phyloP scores from a whole-genome alignment of 2,888 invertebrate genomes.

The Nysson spinosus region DNA sequence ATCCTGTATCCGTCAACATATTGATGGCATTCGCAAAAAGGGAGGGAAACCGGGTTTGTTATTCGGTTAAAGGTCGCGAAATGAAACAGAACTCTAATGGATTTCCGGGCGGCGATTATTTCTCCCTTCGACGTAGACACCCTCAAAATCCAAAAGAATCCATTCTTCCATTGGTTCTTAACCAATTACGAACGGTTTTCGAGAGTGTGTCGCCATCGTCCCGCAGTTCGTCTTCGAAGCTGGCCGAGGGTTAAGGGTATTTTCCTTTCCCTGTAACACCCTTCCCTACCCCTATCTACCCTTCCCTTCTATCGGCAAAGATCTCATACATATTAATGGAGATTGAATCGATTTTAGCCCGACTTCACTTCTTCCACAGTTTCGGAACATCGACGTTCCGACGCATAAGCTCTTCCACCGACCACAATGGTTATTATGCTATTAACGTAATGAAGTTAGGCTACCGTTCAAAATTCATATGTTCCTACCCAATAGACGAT shows the following conservation, averaged over 20 bases:
- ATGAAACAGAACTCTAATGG: conserved; percentile 11
- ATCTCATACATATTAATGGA: conserved; percentile 76
- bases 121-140: conserved; percentile 14
- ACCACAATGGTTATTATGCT: conserved; percentile 75
- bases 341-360: conserved; percentile 69
- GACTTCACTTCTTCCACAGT: conserved; percentile 65
- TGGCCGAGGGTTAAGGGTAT: conserved; percentile 19
- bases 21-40: too few relatives aligned
- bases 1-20: too few relatives aligned
- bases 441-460: conserved; percentile 75
- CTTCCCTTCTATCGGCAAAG: conserved; percentile 53
- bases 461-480: too few relatives aligned
- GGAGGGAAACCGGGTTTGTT: too few relatives aligned
- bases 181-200: conserved; percentile 56
- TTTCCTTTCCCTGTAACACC: conserved; percentile 5
- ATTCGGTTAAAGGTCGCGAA: not conserved
- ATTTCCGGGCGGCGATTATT: conserved; percentile 28
- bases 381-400: conserved; percentile 67
- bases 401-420: conserved; percentile 67
- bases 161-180: conserved; percentile 50
- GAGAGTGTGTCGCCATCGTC: conserved; percentile 43
- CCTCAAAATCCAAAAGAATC: conserved; percentile 27
- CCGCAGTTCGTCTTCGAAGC: conserved; percentile 16
- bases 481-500: too few relatives aligned
- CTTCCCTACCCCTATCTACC: conserved; percentile 2